Percentiles rank a stretch among this genome's conserved stretches.
Evolutionary conservation across 2,113 vertebrate species (phyloP).

Genomic region (Oryzias melastigma): DNA sequence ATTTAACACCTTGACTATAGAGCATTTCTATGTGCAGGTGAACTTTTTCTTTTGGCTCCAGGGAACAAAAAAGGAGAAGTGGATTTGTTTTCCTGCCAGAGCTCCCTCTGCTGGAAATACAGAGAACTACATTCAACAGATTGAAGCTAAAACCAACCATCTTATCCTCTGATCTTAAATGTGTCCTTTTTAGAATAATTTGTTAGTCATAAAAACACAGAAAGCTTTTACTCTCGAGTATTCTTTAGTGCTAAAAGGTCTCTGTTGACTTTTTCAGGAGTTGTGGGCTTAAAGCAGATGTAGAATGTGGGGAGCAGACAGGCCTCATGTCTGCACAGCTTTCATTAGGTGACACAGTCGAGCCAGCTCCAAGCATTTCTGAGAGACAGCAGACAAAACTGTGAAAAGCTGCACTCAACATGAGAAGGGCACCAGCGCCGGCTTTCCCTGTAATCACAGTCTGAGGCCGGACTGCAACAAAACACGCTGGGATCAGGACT

Average conservation of each 20-base stretch:
- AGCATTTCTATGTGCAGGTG: too few relatives aligned
- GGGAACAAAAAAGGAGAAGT: neutral
- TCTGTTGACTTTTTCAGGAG: too few relatives aligned
- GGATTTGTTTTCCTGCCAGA: slow-evolving; percentile 17
- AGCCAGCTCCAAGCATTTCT: slow-evolving; percentile 28
- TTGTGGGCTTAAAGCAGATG: too few relatives aligned
- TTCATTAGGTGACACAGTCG: slow-evolving; percentile 27
- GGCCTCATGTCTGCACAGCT: slow-evolving; percentile 1
- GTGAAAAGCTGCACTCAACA: slow-evolving; percentile 8
- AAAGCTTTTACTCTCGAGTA: too few relatives aligned
- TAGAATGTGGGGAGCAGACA: neutral
- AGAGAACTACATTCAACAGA: slow-evolving; percentile 43
- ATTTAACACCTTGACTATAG: too few relatives aligned
- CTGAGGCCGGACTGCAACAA: too few relatives aligned
- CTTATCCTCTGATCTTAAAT: neutral
- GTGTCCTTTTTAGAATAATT: neutral
- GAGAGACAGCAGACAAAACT: slow-evolving; percentile 7
- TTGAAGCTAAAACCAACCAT: neutral
- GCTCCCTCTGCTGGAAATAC: slow-evolving; percentile 62
- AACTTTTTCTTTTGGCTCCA: too few relatives aligned
- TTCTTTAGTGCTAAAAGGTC: too few relatives aligned
- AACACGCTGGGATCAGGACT: too few relatives aligned
- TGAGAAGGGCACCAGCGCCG: too few relatives aligned
- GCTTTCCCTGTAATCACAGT: too few relatives aligned
- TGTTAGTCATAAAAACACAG: too few relatives aligned